Evolutionary conservation across 2,797 vertebrate species (phyloP).

Genomic region (Tamandua tetradactyla): DNA sequence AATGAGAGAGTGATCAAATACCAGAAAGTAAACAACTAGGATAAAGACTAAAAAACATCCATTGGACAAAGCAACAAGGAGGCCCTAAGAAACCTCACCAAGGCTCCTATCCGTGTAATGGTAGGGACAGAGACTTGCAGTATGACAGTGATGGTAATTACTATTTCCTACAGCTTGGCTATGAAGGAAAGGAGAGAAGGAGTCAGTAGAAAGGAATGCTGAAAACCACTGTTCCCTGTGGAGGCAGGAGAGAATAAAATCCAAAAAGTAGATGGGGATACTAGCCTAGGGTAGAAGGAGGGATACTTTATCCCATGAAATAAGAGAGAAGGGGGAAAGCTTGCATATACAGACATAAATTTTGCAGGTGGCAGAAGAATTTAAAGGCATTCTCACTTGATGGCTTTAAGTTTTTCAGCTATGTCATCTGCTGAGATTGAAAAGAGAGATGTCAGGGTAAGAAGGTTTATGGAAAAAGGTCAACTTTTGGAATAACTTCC

Average conservation of each 20-base stretch:
- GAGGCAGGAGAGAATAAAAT: neutral
- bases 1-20: neutral
- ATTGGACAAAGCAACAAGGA: neutral
- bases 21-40: neutral
- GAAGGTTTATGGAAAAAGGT: neutral
- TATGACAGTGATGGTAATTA: neutral
- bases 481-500: neutral
- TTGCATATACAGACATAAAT: accelerated
- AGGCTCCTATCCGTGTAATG: no score
- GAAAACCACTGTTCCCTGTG: neutral
- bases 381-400: neutral
- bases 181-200: neutral
- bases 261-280: no score
- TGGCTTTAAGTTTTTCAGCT: slow-evolving; percentile 22
- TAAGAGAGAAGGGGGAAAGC: no score
- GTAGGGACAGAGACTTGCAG: neutral
- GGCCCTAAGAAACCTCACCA: neutral
- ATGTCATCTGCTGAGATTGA: neutral
- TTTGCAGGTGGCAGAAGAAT: neutral
- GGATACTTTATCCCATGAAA: no score
- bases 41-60: neutral
- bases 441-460: neutral
- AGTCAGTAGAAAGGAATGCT: neutral
- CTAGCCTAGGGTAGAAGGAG: neutral
- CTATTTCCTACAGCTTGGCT: neutral